A percentile compares a stretch with the other conserved stretches of the same genome.
Conservation (phyloP, 2,797 vertebrate species). For the Liparis tanakae region DNA sequence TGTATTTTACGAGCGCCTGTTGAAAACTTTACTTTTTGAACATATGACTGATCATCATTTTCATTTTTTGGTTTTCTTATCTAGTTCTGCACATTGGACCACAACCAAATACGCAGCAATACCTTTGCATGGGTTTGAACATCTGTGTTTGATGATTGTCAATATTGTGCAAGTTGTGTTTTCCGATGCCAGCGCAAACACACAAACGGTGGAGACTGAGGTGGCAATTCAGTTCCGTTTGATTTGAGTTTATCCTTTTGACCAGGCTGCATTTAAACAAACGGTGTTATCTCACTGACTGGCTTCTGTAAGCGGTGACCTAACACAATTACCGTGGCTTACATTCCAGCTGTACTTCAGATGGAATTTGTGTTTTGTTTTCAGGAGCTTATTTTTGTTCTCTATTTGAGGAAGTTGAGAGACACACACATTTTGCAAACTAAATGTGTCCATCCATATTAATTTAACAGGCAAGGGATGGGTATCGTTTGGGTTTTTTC, state of each 20-base stretch:
- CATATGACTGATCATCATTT: slow-evolving; percentile 31
- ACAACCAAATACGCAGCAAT: slow-evolving; percentile 65
- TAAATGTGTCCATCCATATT: not conserved
- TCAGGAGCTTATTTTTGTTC: slow-evolving; percentile 21
- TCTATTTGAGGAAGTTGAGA: slow-evolving; percentile 29
- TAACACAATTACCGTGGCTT: slow-evolving; percentile 37
- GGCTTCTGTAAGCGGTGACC: slow-evolving; percentile 60
- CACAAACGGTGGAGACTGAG: slow-evolving; percentile 51
- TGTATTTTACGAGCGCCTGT: not conserved
- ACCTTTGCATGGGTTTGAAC: slow-evolving; percentile 80
- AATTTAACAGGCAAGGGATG: slow-evolving; percentile 1
- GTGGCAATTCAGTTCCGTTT: slow-evolving; percentile 60
- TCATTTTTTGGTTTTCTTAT: slow-evolving; percentile 54
- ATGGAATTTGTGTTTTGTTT: slow-evolving; percentile 13
- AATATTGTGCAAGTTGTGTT: slow-evolving; percentile 74
- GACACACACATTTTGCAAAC: slow-evolving; percentile 17
- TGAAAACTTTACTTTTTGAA: slow-evolving; percentile 17
- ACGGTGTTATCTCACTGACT: slow-evolving; percentile 65
- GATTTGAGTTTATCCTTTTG: slow-evolving; percentile 76
- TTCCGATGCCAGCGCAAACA: slow-evolving; percentile 70
- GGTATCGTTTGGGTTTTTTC: too few relatives aligned
- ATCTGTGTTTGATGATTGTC: slow-evolving; percentile 82
- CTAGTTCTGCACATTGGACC: slow-evolving; percentile 63
- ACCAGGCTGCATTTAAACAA: slow-evolving; percentile 74
- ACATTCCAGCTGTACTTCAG: slow-evolving; percentile 36